Evolutionary conservation across 2,113 vertebrate genomes (phyloP), one percentile per base, ranked within the genome.

Genomic region (Psittacus erithacus): DNA sequence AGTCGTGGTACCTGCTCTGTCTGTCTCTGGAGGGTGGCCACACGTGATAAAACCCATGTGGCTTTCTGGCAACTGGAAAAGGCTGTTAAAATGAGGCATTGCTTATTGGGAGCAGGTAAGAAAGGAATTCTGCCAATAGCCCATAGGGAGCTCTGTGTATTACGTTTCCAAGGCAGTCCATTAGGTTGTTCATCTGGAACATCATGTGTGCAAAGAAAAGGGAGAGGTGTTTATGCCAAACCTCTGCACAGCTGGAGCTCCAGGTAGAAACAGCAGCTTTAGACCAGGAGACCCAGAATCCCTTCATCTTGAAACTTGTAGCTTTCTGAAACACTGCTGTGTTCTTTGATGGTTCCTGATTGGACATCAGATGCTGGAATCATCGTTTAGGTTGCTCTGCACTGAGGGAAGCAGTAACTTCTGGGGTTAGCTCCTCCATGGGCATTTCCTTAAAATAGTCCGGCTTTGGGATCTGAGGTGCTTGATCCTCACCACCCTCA

Each of bases 381-480:
- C 0, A 0, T 33, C 22, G 27, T 55, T 65, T 2, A 44, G 6
- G 15, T 57, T 43, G 18, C 17, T 73, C 13, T 10, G 0, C 6
- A 4, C 28, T 31, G 59, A 38, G 14, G 44, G 50, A 49, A 59
- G 4, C 15, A 24, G 4, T 43, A 15, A 11, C 5, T 71, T 68
- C 41, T 70, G 44, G 22, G 15, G 1, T 93, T 65, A 19, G 14
- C 57, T 81, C 18, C 15, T 88, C 41, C 22, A 0, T 52, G 39
- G 31, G 8, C 9, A 12, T 50, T 84, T 46, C 38, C 29, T 63
- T 79, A 43, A 82, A 92, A 41, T 17, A 67, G 12, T 60, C 24
- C 4, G 39, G 13, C 14, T 79, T 52, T 90, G 67, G 13, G 10
- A 24, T 64, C 27, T 38, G 17, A 33, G 20, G 17, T 73, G 8